These are phyloP conservation scores for Clistopyga incitator DNA, from an alignment of 2,888 invertebrate species.

Conservation along the genomic window DNA sequence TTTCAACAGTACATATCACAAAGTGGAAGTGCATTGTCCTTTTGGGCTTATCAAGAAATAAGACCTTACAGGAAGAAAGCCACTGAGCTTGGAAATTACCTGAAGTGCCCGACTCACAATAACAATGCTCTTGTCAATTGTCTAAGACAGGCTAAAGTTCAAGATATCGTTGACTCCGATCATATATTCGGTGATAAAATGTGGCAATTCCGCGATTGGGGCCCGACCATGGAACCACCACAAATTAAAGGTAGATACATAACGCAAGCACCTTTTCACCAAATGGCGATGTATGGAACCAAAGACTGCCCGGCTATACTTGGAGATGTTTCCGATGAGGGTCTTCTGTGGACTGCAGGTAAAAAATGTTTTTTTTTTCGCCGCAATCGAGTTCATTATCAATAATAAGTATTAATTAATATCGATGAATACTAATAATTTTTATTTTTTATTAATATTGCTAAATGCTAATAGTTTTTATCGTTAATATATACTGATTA, in stretches of 20 bases:
- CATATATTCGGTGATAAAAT: slow-evolving; percentile 14
- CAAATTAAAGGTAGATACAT: slow-evolving; percentile 61
- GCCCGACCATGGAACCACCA: slow-evolving; percentile 59
- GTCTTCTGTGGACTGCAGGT: slow-evolving; percentile 60
- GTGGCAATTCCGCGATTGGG: slow-evolving; percentile 40
- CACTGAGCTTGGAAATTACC: slow-evolving; percentile 36
- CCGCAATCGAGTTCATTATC: background rate
- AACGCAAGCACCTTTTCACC: slow-evolving; percentile 46
- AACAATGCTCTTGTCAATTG: slow-evolving; percentile 63
- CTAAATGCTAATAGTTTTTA: too few relatives aligned
- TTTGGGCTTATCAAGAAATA: slow-evolving; percentile 38
- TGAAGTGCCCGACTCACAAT: slow-evolving; percentile 61
- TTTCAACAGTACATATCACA: slow-evolving; percentile 67
- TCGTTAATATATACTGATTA: too few relatives aligned
- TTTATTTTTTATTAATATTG: too few relatives aligned
- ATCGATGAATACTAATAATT: too few relatives aligned
- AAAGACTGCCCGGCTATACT: slow-evolving; percentile 65
- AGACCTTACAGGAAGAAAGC: slow-evolving; percentile 46
- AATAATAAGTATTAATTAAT: too few relatives aligned
- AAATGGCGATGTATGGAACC: slow-evolving; percentile 23
- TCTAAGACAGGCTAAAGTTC: slow-evolving; percentile 44
- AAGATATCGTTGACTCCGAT: slow-evolving; percentile 14
- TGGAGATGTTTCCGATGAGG: slow-evolving; percentile 67
- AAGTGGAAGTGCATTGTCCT: slow-evolving; percentile 60
- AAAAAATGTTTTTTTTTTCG: background rate